Percentiles rank a stretch among this genome's conserved stretches.
Evolutionary conservation across 2,797 vertebrate species (phyloP).

Genomic region (Coracias cyanogaster): DNA sequence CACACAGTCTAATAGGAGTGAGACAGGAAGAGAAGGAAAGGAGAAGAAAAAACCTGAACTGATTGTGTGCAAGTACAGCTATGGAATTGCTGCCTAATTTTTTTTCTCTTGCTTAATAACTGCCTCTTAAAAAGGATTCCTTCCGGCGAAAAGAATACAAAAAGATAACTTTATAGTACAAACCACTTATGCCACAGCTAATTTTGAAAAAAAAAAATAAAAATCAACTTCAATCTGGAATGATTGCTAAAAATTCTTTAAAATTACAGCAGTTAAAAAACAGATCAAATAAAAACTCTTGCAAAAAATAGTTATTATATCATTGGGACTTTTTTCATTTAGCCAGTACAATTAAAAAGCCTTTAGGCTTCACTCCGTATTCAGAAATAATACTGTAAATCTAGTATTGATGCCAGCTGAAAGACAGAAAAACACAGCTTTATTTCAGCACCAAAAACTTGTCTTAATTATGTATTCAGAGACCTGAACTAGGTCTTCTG

Average conservation of each 20-base stretch:
- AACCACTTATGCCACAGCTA: background rate
- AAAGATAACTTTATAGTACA: background rate
- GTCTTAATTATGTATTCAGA: background rate
- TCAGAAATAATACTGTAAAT: background rate
- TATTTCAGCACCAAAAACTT: background rate
- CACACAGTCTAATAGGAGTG: background rate
- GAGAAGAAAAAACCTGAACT: background rate
- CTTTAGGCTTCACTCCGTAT: background rate
- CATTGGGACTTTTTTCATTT: background rate
- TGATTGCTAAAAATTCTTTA: background rate
- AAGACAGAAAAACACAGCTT: background rate
- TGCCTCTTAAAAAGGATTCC: background rate
- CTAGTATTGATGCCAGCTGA: background rate
- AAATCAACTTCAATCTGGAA: background rate
- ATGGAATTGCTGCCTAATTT: background rate
- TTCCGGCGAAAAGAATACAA: background rate
- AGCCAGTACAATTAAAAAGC: background rate
- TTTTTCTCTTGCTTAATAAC: background rate
- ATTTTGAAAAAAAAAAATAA: background rate
- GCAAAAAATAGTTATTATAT: background rate
- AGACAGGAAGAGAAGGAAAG: background rate
- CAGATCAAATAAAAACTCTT: background rate
- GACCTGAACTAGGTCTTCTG: background rate
- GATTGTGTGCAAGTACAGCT: background rate
- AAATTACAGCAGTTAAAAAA: conserved; percentile 5